These are phyloP conservation scores for Petaurus breviceps DNA, from an alignment of 2,113 vertebrate genomes.

Conservation along the genomic window DNA sequence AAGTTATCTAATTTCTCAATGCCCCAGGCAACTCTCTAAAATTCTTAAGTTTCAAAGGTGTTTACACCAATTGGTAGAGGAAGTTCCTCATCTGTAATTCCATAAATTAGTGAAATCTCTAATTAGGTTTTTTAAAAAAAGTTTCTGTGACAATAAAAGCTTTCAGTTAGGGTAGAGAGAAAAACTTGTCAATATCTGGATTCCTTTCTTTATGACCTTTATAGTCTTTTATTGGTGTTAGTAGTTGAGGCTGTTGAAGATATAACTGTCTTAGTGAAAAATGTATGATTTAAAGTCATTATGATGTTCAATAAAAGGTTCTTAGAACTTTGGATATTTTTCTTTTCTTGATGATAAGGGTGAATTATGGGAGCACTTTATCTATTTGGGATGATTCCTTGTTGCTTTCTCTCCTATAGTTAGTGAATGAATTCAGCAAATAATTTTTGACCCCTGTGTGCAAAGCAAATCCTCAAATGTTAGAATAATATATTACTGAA, in stretches of 20 bases:
- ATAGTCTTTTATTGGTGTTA: slow-evolving; percentile 7
- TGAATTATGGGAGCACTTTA: slow-evolving; percentile 37
- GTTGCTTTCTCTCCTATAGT: slow-evolving; percentile 43
- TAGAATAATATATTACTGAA: slow-evolving; percentile 7
- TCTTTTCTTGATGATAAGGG: slow-evolving; percentile 50
- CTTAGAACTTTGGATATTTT: slow-evolving; percentile 38
- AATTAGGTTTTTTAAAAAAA: slow-evolving; percentile 7
- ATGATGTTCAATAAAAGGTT: slow-evolving; percentile 26
- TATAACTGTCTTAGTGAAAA: slow-evolving; percentile 67
- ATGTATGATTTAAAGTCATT: slow-evolving; percentile 47
- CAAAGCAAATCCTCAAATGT: slow-evolving; percentile 43
- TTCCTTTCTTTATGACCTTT: slow-evolving; percentile 1
- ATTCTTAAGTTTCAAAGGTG: not conserved
- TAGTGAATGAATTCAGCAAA: slow-evolving; percentile 5
- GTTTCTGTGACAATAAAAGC: slow-evolving; percentile 34
- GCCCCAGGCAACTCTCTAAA: not conserved
- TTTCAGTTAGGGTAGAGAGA: slow-evolving; percentile 36
- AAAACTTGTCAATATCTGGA: slow-evolving; percentile 50
- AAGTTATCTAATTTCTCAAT: not conserved
- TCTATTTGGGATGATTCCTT: slow-evolving; percentile 29
- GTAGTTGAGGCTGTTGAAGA: slow-evolving; percentile 7
- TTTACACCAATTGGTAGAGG: not conserved
- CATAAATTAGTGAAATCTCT: not conserved
- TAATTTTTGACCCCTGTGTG: not conserved
- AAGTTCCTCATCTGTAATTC: not conserved